phyloP scores from a whole-genome alignment of 2,888 invertebrate genomes.

The Boloria euphrosyne region DNA sequence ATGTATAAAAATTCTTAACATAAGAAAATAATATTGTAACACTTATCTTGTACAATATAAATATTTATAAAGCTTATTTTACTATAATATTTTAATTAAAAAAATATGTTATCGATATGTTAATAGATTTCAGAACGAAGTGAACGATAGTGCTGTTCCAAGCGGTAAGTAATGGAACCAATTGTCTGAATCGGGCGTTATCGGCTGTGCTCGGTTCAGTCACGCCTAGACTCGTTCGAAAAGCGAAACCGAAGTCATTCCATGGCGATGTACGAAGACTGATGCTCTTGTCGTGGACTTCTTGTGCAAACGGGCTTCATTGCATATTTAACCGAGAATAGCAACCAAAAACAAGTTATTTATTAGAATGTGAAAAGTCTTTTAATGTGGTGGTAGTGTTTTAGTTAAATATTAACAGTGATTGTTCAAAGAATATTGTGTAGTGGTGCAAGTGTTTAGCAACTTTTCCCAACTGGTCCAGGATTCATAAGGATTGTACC shows the following conservation, averaged over 20 bases:
- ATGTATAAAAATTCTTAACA: not conserved
- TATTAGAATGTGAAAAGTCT: conserved; percentile 70
- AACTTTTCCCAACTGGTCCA: conserved; percentile 59
- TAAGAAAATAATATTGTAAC: not conserved
- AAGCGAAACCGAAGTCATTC: conserved; percentile 79
- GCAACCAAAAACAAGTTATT: conserved; percentile 64
- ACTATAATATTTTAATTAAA: not conserved
- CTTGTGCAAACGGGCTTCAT: conserved; percentile 73
- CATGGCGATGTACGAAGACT: conserved; percentile 79
- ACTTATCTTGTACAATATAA: too few relatives aligned
- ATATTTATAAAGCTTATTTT: too few relatives aligned
- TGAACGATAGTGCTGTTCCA: conserved; percentile 55
- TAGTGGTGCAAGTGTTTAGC: conserved; percentile 71
- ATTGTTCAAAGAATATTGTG: conserved; percentile 64
- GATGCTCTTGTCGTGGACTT: conserved; percentile 79
- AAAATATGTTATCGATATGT: not conserved
- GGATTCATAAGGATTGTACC: conserved; percentile 77
- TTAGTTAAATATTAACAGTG: conserved; percentile 64
- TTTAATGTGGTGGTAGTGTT: conserved; percentile 74
- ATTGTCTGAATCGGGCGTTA: conserved; percentile 53
- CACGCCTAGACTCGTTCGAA: conserved; percentile 82
- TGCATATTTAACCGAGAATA: conserved; percentile 70
- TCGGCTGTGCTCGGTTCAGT: conserved; percentile 75
- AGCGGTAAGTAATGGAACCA: conserved; percentile 46
- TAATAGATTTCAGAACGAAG: conserved; percentile 50